Base-by-base conservation (phyloP, 2,797 vertebrate species). In the Silurus aristotelis region DNA sequence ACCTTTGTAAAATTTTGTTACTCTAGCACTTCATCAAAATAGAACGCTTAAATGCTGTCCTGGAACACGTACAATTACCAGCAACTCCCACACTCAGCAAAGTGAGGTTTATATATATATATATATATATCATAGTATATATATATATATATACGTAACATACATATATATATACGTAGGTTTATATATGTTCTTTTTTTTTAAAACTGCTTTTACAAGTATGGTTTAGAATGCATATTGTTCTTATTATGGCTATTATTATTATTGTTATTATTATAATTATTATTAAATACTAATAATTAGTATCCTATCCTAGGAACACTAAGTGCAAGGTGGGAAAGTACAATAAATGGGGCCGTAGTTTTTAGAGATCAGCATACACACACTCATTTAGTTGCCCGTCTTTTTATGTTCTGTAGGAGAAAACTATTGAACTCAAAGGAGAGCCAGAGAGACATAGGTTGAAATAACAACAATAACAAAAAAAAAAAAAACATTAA, bases 1-100 rank as follows among this genome's bases (percentile, higher is more conserved):
- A 83, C 60, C 66, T 66, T 58, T 61, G 80, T 63, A 82, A 85
- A 20, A 78, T 77, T 76, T 27, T 9, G 8, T 17, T 60, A 61
- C 58, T 82, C 67, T 48, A 19, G 31, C 80, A 77, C 48, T 64
- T 25, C 48, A 80, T 76, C 52, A 64, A 86, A 75, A 48, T 14
- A 72, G 48, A 71, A 79, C 52, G 67, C 52, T 10, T 85, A 72
- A 85, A 82, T 67, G 31, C 52, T 70, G 38, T 67, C 38, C 60
- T 80, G 58, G 31, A 81, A 66, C 64, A 75, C 15, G n/a, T 43
- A 68, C 48, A 87, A 68, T 78, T 80, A 80, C 68, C 68, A 70
- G 19, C 19, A 70, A 43, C 15, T 70, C 19, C 31, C 68, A 43
- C 8, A 43, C 67, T 70, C 67, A 19, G 67, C 67, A 70, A 70